A percentile compares a stretch with the other conserved stretches of the same genome.
phyloP scores from a whole-genome alignment of 2,888 invertebrate species.

The Podabrus alpinus region DNA sequence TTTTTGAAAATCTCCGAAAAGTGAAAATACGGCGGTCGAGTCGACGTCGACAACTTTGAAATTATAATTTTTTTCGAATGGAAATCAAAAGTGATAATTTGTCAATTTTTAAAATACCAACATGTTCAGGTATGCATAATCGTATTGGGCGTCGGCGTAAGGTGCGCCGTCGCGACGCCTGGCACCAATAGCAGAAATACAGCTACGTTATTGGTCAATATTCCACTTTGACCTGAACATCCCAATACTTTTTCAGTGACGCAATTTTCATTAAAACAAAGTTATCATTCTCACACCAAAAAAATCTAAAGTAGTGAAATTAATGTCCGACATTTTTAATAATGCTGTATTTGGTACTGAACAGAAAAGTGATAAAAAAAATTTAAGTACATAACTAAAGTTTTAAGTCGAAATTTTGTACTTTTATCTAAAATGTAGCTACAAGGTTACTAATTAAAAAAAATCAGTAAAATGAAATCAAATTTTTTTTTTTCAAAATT shows the following conservation, averaged over 20 bases:
- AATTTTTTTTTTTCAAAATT: not conserved
- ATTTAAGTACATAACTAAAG: too few species aligned
- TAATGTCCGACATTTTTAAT: not conserved
- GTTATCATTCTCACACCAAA: not conserved
- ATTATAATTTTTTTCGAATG: not conserved
- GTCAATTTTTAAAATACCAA: not conserved
- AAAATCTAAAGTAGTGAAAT: not conserved
- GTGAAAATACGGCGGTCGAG: not conserved
- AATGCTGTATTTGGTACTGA: not conserved
- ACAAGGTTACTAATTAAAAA: too few species aligned
- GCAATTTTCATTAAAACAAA: constrained; percentile 47
- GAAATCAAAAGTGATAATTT: not conserved
- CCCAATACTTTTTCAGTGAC: constrained; percentile 41
- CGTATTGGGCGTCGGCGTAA: constrained; percentile 45
- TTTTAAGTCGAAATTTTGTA: too few species aligned
- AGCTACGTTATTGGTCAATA: constrained; percentile 38
- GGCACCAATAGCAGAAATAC: constrained; percentile 49
- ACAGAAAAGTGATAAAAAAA: not conserved
- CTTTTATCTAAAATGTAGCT: too few species aligned
- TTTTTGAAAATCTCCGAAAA: not conserved
- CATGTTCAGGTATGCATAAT: constrained; percentile 38
- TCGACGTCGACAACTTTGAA: not conserved
- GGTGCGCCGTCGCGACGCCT: constrained; percentile 52
- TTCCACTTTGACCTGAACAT: constrained; percentile 48
- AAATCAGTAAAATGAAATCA: too few species aligned